Conservation (phyloP, 1,140 invertebrate species). For the Drosophila melanogaster region DNA sequence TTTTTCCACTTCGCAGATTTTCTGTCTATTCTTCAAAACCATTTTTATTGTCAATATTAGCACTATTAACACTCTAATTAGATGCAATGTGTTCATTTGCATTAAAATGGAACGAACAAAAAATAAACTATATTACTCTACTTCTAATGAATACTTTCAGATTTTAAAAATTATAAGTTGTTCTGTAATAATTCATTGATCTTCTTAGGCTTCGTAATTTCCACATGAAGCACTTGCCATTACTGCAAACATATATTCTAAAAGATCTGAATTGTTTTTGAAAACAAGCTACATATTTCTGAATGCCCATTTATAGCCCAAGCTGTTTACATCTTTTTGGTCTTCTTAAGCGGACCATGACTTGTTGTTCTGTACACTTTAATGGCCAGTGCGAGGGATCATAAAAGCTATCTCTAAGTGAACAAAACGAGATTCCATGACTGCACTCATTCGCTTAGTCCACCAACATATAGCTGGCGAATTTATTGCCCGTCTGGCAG, state of each 20-base stretch:
- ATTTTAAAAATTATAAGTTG: too few relatives aligned
- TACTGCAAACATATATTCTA: background rate
- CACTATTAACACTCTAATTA: conserved; percentile 12
- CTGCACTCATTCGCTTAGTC: conserved; percentile 29
- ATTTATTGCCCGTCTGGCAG: conserved; percentile 15
- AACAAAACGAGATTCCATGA: conserved; percentile 27
- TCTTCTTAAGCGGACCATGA: conserved; percentile 17
- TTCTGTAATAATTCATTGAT: background rate
- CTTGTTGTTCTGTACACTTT: conserved; percentile 17
- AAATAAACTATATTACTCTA: too few relatives aligned
- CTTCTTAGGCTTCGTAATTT: background rate
- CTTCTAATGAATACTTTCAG: too few relatives aligned
- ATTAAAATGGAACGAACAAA: background rate
- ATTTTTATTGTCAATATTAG: conserved; percentile 7
- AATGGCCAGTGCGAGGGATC: conserved; percentile 19
- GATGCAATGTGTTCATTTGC: background rate
- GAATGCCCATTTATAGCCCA: conserved; percentile 1
- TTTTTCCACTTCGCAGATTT: conserved; percentile 30
- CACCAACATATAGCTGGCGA: background rate
- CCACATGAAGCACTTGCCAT: background rate
- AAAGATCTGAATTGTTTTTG: background rate
- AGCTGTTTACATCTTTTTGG: conserved; percentile 23
- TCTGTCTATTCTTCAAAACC: background rate
- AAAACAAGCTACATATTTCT: background rate
- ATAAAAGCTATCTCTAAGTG: conserved; percentile 25